Evolutionary conservation across 1,140 invertebrate genomes (phyloP).

Genomic region (Trichomalopsis sarcophagae): DNA sequence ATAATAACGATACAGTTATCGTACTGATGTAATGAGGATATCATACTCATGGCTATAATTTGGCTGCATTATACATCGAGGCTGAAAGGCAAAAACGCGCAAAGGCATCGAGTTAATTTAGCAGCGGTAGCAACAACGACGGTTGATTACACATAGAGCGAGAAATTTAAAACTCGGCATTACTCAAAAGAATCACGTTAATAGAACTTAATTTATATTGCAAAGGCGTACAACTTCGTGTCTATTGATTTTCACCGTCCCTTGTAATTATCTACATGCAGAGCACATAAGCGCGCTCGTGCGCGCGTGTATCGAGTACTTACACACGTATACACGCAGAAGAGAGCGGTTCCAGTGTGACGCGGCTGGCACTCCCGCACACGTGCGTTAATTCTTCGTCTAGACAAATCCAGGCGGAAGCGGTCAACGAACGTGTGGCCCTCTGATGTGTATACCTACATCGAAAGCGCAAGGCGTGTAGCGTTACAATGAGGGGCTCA

Average conservation of each 20-base stretch:
- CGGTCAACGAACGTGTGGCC: conserved; percentile 46
- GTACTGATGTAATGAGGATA: neutral
- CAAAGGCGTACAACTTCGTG: conserved; percentile 43
- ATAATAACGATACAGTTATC: neutral
- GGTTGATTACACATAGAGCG: conserved; percentile 36
- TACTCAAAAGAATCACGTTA: conserved; percentile 53
- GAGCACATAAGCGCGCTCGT: conserved; percentile 41
- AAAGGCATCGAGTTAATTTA: conserved; percentile 40
- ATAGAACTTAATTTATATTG: conserved; percentile 52
- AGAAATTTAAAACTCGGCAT: conserved; percentile 39
- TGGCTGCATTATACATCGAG: conserved; percentile 3
- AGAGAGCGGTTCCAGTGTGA: neutral
- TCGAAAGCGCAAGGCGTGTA: conserved; percentile 36
- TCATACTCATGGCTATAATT: neutral
- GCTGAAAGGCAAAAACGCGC: neutral
- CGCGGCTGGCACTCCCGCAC: neutral
- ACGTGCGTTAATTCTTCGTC: conserved; percentile 51
- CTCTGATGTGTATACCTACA: neutral
- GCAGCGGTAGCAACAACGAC: neutral
- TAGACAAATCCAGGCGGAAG: conserved; percentile 49
- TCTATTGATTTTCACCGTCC: conserved; percentile 52
- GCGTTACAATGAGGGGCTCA: conserved; percentile 66
- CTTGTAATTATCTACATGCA: conserved; percentile 54
- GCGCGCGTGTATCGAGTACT: neutral
- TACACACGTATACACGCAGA: neutral